Conservation (phyloP, 2,888 invertebrate genomes). For the Spatulosminthurus flaviceps region DNA sequence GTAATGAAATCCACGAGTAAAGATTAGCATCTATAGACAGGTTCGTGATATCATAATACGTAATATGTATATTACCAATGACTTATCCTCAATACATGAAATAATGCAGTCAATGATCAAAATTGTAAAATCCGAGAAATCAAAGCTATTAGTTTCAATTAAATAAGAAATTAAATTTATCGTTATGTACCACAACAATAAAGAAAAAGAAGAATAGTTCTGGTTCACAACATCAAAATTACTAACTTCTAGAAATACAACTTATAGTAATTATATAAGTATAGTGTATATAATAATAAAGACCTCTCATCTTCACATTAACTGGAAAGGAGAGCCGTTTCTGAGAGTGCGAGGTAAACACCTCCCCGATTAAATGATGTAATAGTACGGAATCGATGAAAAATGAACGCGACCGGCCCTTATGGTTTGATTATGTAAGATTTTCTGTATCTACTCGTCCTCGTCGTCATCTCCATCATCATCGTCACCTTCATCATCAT, state of each 20-base stretch:
- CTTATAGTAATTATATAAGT: slow-evolving; percentile 10
- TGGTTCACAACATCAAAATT: slow-evolving; percentile 26
- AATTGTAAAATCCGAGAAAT: slow-evolving; percentile 19
- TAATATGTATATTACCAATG: slow-evolving; percentile 18
- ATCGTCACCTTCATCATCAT: slow-evolving; percentile 72
- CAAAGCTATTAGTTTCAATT: background rate
- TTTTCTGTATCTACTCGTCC: slow-evolving; percentile 65
- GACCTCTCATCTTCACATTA: slow-evolving; percentile 13
- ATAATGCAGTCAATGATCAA: slow-evolving; percentile 15
- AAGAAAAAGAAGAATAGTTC: slow-evolving; percentile 16
- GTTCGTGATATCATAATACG: slow-evolving; percentile 11
- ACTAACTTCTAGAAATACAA: slow-evolving; percentile 6
- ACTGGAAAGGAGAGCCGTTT: background rate
- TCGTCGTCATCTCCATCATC: slow-evolving; percentile 68
- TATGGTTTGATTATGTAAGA: background rate
- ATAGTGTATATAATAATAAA: slow-evolving; percentile 25
- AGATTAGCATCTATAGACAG: slow-evolving; percentile 24
- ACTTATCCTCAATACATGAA: slow-evolving; percentile 18
- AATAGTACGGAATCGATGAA: slow-evolving; percentile 34
- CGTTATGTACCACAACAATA: slow-evolving; percentile 18
- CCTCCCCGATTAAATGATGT: slow-evolving; percentile 16
- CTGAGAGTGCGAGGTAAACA: slow-evolving; percentile 14
- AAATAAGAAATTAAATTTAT: background rate
- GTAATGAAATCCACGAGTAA: slow-evolving; percentile 25
- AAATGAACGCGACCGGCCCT: slow-evolving; percentile 14